phyloP scores from a whole-genome alignment of 2,113 vertebrate species.

The Callocephalon fimbriatum region DNA sequence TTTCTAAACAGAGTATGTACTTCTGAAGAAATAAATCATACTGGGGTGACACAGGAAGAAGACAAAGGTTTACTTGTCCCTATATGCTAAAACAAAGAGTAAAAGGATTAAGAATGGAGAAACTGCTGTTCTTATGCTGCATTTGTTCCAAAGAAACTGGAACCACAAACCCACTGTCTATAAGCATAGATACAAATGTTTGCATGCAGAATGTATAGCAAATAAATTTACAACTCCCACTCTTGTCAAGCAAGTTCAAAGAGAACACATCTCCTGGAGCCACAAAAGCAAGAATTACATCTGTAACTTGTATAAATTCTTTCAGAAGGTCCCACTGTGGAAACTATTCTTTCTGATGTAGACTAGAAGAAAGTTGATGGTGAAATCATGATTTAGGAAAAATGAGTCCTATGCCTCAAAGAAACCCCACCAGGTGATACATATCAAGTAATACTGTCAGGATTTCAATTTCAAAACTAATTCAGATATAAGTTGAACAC shows the following conservation, averaged over 20 bases:
- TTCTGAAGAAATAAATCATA: background rate
- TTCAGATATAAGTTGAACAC: background rate
- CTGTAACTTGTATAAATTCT: background rate
- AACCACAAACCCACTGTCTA: background rate
- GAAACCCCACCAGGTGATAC: background rate
- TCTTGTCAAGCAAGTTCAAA: background rate
- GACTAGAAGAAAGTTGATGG: background rate
- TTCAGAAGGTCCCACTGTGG: background rate
- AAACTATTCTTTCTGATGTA: background rate
- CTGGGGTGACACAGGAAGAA: background rate
- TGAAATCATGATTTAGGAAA: background rate
- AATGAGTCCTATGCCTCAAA: background rate
- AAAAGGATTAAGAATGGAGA: constrained; percentile 1
- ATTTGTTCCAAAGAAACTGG: background rate
- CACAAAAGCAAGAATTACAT: background rate
- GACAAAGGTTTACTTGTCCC: background rate
- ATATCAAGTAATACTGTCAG: background rate
- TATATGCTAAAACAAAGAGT: constrained; percentile 11
- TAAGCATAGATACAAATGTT: background rate
- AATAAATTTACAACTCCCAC: background rate
- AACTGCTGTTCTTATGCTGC: background rate
- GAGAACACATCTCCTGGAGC: background rate
- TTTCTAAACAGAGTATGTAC: background rate
- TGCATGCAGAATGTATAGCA: background rate
- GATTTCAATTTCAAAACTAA: background rate